Percentiles rank a stretch among this genome's conserved stretches.
Conservation (phyloP, 2,113 vertebrate species). For the Psilopsiagon aurifrons region DNA sequence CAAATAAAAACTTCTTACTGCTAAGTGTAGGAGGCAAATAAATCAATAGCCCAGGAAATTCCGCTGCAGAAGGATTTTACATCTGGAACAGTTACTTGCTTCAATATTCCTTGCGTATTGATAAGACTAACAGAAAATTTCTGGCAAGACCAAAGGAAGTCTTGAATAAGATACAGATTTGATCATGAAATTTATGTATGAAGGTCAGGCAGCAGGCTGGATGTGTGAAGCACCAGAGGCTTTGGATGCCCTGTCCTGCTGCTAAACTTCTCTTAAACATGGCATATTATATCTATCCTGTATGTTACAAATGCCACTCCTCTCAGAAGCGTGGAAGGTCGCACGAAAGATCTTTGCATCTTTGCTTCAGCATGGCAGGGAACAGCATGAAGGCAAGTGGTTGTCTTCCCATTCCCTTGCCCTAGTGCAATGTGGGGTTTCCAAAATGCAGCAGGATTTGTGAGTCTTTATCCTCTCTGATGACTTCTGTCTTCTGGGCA, state of each 20-base stretch:
- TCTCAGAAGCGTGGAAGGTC: neutral
- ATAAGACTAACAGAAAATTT: neutral
- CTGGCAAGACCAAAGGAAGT: neutral
- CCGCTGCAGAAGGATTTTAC: neutral
- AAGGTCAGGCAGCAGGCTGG: neutral
- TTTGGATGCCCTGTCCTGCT: neutral
- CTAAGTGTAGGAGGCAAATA: neutral
- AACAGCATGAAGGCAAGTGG: accelerated
- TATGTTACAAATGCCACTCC: neutral
- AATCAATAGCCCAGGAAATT: neutral
- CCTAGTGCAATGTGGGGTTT: neutral
- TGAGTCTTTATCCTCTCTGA: neutral
- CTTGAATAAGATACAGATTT: neutral
- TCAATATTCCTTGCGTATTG: neutral
- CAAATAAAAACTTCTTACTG: neutral
- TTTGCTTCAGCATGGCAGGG: neutral
- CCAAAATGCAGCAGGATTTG: neutral
- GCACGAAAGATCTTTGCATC: neutral
- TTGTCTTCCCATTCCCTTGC: accelerated
- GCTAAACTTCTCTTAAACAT: neutral
- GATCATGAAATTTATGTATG: neutral
- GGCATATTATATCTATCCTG: accelerated
- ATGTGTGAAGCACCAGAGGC: neutral
- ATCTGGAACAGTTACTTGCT: neutral
- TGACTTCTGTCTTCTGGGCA: neutral